Evolutionary conservation across 2,888 invertebrate species (phyloP), one percentile per base, ranked within the genome.

Genomic region (Syrista parreyssii): DNA sequence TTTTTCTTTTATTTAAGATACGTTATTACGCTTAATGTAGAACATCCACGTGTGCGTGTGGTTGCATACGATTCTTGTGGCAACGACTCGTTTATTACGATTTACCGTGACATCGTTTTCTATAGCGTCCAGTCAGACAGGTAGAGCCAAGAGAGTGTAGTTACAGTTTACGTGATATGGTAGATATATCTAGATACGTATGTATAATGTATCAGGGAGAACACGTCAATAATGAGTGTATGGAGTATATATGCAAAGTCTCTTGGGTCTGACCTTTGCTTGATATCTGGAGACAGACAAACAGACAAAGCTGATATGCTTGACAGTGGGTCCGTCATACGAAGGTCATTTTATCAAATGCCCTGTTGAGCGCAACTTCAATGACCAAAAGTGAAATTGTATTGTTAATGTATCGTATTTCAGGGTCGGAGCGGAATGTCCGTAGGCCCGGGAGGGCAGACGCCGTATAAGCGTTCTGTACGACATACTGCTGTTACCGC

Each of bases 381-480:
- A 55, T 55, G 55, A 55, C 55, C 55, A 55, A 55, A 55, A 55
- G 55, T 55, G 55, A 55, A 55, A 55, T 55, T 40, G 40, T 40
- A 40, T 40, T 55, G 55, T 55, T 11, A 32, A 71, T 31, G 71
- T 32, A 4, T 33, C 33, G 71, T 31, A 55, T 75, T 83, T 72
- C 79, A 87, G 87, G 78, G 84, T 84, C 87, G 88, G 79, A 82
- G 84, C 86, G 85, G 84, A 79, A 87, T 86, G 87, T 84, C 85
- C 80, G 83, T 82, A 83, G 85, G 82, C 80, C 81, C 87, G 81
- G 84, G 82, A 82, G 84, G 83, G 80, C 85, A 85, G 81, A 79
- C 80, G 78, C 84, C 86, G 79, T 82, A 81, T 84, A 84, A 85
- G 11, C 83, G 84, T 81, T 15, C 33, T 15, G 71, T 31, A 32